Base-by-base conservation (phyloP, 1,140 invertebrate genomes). In the Drosophila ercepeae region DNA sequence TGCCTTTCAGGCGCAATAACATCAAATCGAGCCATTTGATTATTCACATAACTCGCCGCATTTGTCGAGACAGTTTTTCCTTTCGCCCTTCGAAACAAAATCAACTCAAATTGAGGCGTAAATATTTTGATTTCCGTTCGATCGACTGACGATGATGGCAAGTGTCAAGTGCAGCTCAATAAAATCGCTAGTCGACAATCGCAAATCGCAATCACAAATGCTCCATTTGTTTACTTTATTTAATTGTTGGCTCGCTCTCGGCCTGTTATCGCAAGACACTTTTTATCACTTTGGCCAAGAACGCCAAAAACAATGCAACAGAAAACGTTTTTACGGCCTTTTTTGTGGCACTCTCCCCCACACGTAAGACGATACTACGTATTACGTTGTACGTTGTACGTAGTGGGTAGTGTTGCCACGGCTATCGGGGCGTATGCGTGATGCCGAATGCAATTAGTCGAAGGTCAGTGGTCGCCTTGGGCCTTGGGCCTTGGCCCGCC, bases 1-100 rank as follows among this genome's bases (percentile, higher is more conserved):
- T 81, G 77, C 39, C 64, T 70, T 74, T 64, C 70, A 59, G 53
- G 41, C 71, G 76, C 71, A 81, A 71, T 79, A 81, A 75, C 63
- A 67, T 67, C 60, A 60, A 81, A 48, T 57, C 57, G 41, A 41
- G 42, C 44, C 16, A 27, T 27, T 63, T 53, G 61, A 50, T 63
- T 73, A 53, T 64, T 50, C 69, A 50, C 42, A 67, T 32, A 67
- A 59, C 49, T 59, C 71, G 58, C 39, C 59, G 55, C 74, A 64
- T 78, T 82, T 77, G 70, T 77, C 60, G 53, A 67, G 79, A 68
- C 61, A 81, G 69, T 86, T 73, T 73, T 65, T 63, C 41, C n/a
- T n/a, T n/a, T n/a, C n/a, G n/a, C 32, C 13, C 16, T 39, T 39
- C 36, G 14, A n/a, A n/a, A 39, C 36, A 65, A 65, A 65, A 64